Conservation (phyloP, 1,140 invertebrate genomes). For the Heliothis subflexa region DNA sequence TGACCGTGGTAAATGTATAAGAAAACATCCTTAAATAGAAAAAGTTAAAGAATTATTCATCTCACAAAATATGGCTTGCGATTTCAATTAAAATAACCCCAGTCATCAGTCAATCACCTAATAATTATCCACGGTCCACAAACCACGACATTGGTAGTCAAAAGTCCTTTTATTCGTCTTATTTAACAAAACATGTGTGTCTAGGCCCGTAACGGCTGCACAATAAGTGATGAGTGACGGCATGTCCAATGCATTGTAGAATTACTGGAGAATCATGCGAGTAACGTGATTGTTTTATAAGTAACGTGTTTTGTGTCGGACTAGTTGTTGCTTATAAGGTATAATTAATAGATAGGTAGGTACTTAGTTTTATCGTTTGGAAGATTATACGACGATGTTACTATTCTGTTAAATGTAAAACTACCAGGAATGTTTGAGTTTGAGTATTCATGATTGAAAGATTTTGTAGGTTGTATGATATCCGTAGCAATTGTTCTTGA, state of each 20-base stretch:
- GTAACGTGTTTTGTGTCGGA: slow-evolving; percentile 15
- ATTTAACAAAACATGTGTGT: background rate
- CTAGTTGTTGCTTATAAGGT: background rate
- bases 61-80: too few relatives aligned
- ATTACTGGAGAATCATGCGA: slow-evolving; percentile 9
- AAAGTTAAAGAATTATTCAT: too few relatives aligned
- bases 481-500: too few relatives aligned
- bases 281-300: slow-evolving; percentile 29
- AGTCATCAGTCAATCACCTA: background rate
- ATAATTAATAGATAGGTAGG: background rate
- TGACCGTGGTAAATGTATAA: too few relatives aligned
- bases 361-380: too few relatives aligned
- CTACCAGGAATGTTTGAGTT: too few relatives aligned
- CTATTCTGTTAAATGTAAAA: too few relatives aligned
- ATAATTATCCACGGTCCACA: background rate
- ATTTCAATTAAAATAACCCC: too few relatives aligned
- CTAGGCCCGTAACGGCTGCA: background rate
- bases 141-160: slow-evolving; percentile 3
- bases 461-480: too few relatives aligned
- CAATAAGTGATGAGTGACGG: slow-evolving; percentile 35
- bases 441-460: too few relatives aligned
- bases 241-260: slow-evolving; percentile 38
- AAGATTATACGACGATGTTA: too few relatives aligned
- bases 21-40: too few relatives aligned
- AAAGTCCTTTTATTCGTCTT: background rate